Evolutionary conservation across 2,888 invertebrate genomes (phyloP).

Genomic region (Apoda limacodes): DNA sequence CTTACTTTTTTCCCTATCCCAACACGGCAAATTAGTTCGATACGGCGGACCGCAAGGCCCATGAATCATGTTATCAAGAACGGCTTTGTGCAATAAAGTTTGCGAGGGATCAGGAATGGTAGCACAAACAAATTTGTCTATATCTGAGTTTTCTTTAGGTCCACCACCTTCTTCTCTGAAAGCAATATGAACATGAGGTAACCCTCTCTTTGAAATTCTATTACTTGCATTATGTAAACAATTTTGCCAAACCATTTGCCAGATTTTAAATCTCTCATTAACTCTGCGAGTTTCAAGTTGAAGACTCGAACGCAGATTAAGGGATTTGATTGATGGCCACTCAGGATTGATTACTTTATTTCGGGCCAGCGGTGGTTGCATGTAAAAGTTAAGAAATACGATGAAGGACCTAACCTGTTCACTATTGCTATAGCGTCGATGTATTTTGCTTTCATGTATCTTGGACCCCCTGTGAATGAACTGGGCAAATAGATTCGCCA

Average conservation of each 20-base stretch:
- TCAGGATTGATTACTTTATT: no score
- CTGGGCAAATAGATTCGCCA: slow-evolving; percentile 8
- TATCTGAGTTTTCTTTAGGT: slow-evolving; percentile 7
- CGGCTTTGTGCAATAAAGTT: slow-evolving; percentile 3
- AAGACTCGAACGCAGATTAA: slow-evolving; percentile 3
- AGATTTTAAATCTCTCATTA: slow-evolving; percentile 2
- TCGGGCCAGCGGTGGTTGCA: no score
- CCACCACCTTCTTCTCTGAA: slow-evolving; percentile 7
- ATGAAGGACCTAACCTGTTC: slow-evolving; percentile 7
- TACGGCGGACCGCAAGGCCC: slow-evolving; percentile 11
- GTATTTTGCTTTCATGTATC: slow-evolving; percentile 9
- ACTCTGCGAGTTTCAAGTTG: slow-evolving; percentile 2
- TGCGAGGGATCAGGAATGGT: slow-evolving; percentile 4
- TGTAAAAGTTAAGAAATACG: no score
- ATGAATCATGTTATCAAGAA: slow-evolving; percentile 13
- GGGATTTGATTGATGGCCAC: slow-evolving; percentile 1
- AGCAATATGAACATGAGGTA: slow-evolving; percentile 7
- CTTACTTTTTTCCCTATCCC: no score
- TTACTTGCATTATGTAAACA: slow-evolving; percentile 8
- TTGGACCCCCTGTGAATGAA: slow-evolving; percentile 9
- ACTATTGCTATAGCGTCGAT: slow-evolving; percentile 11
- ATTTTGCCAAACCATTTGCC: slow-evolving; percentile 10
- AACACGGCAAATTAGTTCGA: slow-evolving; percentile 4
- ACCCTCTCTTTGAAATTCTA: slow-evolving; percentile 14
- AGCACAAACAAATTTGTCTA: slow-evolving; percentile 7